phyloP scores from a whole-genome alignment of 1,140 invertebrate species.

The Stegodyphus mimosarum region DNA sequence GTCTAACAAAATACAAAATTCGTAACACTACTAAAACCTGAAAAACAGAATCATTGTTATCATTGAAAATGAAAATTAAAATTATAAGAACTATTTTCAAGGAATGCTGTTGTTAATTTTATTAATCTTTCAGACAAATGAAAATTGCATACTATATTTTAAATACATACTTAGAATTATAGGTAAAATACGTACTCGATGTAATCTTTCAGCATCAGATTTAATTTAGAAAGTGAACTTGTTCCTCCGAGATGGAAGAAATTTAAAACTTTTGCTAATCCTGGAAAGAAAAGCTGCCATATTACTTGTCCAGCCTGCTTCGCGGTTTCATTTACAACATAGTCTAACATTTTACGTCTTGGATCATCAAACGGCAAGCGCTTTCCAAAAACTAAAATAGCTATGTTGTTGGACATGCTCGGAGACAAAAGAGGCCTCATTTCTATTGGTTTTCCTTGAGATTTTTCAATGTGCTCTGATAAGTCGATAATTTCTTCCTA shows the following conservation, averaged over 20 bases:
- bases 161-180: not conserved
- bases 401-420: constrained; percentile 77
- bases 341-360: constrained; percentile 76
- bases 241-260: constrained; percentile 11
- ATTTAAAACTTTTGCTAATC: constrained; percentile 32
- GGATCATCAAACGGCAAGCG: constrained; percentile 71
- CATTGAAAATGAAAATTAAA: too few species aligned
- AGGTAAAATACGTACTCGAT: not conserved
- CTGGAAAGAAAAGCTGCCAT: constrained; percentile 43
- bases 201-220: not conserved
- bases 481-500: constrained; percentile 51
- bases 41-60: too few species aligned
- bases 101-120: too few species aligned
- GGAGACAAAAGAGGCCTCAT: constrained; percentile 38
- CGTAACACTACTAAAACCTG: too few species aligned
- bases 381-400: constrained; percentile 86
- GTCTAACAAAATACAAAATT: too few species aligned
- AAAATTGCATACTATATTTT: not conserved
- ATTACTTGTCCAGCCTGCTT: constrained; percentile 24
- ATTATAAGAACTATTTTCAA: too few species aligned
- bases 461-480: not conserved
- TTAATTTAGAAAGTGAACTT: not conserved
- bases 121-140: too few species aligned
- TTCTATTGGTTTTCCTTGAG: not conserved
- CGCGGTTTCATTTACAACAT: constrained; percentile 73